These are phyloP conservation scores for Triplophysa bombifrons DNA, from an alignment of 2,797 vertebrate species.

Conservation along the genomic window DNA sequence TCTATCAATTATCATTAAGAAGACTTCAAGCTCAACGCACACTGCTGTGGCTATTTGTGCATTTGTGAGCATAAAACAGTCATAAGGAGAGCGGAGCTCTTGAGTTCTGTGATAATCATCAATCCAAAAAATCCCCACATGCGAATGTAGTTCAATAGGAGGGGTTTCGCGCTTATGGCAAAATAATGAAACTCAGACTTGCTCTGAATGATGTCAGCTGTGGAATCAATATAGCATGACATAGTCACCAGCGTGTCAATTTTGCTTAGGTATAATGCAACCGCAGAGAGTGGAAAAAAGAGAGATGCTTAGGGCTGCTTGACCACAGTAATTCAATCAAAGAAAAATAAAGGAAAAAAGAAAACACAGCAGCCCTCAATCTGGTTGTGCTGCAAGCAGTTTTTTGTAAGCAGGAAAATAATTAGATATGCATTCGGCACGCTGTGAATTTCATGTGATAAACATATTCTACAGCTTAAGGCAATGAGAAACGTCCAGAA, in stretches of 20 bases:
- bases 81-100: constrained; percentile 42
- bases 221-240: constrained; percentile 47
- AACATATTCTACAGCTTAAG: constrained; percentile 22
- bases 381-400: constrained; percentile 15
- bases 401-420: constrained; percentile 24
- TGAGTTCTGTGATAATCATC: constrained; percentile 34
- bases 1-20: constrained; percentile 44
- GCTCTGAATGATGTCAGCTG: constrained; percentile 37
- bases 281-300: constrained; percentile 1
- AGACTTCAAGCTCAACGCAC: not conserved
- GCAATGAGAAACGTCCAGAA: constrained; percentile 27
- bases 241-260: constrained; percentile 38
- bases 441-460: constrained; percentile 47
- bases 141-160: constrained; percentile 26
- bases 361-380: constrained; percentile 2
- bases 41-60: constrained; percentile 24
- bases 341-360: constrained; percentile 19
- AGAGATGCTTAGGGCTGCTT: constrained; percentile 17
- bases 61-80: constrained; percentile 32
- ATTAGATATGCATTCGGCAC: constrained; percentile 46
- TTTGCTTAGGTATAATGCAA: constrained; percentile 39
- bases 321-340: constrained; percentile 17
- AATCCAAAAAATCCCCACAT: constrained; percentile 31
- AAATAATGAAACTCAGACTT: constrained; percentile 35
- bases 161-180: constrained; percentile 19